Percentiles rank a stretch among this genome's conserved stretches.
Evolutionary conservation across 2,888 invertebrate genomes (phyloP).

Genomic region (Cyclophora albipunctata): DNA sequence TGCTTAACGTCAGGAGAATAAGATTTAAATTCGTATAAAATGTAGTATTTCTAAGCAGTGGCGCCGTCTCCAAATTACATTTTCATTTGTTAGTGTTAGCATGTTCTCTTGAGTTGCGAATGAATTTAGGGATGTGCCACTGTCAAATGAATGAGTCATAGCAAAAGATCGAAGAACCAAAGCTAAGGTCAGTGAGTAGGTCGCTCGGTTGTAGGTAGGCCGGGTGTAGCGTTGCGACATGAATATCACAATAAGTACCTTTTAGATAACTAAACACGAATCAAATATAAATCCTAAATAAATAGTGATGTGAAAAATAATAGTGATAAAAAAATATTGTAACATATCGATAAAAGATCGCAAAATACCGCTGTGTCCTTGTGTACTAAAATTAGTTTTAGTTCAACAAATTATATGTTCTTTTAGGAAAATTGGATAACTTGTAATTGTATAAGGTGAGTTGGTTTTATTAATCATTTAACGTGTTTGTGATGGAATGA

Average conservation of each 20-base stretch:
- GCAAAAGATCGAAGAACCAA: conserved; percentile 33
- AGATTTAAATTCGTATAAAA: conserved; percentile 9
- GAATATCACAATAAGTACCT: conserved; percentile 28
- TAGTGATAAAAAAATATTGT: conserved; percentile 15
- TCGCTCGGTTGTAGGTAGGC: conserved; percentile 29
- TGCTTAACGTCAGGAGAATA: background rate
- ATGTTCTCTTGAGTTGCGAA: background rate
- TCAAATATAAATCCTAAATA: conserved; percentile 26
- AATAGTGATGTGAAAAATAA: conserved; percentile 48
- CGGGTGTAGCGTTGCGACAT: conserved; percentile 22
- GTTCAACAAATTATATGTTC: conserved; percentile 45
- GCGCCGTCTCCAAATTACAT: conserved; percentile 3
- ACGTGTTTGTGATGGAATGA: background rate
- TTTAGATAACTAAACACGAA: conserved; percentile 28
- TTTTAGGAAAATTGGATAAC: conserved; percentile 32
- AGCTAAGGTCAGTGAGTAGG: conserved; percentile 37
- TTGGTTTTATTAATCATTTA: conserved; percentile 2
- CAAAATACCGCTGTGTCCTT: conserved; percentile 34
- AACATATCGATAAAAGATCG: conserved; percentile 16
- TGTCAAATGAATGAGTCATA: conserved; percentile 39
- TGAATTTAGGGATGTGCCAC: conserved; percentile 25
- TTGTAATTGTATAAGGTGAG: conserved; percentile 41
- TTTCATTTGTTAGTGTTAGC: conserved; percentile 5
- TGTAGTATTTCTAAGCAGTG: background rate
- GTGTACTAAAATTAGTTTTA: conserved; percentile 43